Percentiles rank a stretch among this genome's conserved stretches.
Conservation (phyloP, 2,113 vertebrate genomes). For the Ctenodactylus gundi region DNA sequence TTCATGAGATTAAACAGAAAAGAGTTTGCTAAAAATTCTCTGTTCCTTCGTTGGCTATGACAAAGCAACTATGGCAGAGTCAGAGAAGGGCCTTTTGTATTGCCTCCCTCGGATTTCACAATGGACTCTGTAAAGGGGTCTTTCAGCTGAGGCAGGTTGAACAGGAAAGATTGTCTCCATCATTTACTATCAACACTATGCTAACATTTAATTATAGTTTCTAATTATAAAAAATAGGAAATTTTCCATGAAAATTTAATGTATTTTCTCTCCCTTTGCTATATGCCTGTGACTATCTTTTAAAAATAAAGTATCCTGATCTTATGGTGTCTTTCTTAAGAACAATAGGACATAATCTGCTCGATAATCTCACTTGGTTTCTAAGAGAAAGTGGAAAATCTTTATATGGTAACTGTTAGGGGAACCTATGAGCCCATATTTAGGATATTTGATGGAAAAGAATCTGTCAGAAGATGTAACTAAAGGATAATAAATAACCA, state of each 20-base stretch:
- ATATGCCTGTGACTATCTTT: neutral
- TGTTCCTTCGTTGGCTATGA: neutral
- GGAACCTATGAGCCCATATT: neutral
- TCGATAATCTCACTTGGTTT: conserved; percentile 21
- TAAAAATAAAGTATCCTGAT: neutral
- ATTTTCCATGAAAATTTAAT: neutral
- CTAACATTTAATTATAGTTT: neutral
- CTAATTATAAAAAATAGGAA: neutral
- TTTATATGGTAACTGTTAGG: neutral
- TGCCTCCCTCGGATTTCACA: neutral
- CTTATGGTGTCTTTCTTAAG: neutral
- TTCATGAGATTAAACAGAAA: conserved; percentile 23
- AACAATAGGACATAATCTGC: neutral
- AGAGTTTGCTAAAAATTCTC: neutral
- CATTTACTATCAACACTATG: conserved; percentile 7
- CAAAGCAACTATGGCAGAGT: neutral
- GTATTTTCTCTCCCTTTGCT: neutral
- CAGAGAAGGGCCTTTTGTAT: neutral
- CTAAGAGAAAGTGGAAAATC: neutral
- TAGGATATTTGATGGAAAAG: neutral
- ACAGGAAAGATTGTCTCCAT: neutral
- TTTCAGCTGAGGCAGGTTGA: neutral
- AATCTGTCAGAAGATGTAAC: neutral
- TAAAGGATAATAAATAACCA: neutral
- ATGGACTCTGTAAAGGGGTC: neutral